Conservation (phyloP, 1,140 invertebrate species). For the Sinella curviseta region DNA sequence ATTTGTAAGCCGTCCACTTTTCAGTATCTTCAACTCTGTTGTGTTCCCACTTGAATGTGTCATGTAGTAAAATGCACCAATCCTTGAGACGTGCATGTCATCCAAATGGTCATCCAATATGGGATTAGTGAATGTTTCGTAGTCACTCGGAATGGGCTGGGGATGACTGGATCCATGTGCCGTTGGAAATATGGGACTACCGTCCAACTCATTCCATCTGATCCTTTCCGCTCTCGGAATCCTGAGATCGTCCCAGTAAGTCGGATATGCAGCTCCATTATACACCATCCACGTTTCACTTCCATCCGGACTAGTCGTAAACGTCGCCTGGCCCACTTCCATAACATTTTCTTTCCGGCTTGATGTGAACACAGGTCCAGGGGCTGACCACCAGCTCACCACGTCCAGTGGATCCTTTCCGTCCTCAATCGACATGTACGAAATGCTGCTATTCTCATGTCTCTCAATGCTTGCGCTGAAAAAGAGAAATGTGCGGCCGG, state of each 20-base stretch:
- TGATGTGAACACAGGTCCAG: conserved; percentile 19
- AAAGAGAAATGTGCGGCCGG: not conserved
- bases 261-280: not conserved
- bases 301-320: not conserved
- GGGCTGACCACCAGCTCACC: not conserved
- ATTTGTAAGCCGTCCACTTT: conserved; percentile 36
- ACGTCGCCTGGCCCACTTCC: not conserved
- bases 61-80: conserved; percentile 21
- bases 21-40: conserved; percentile 29
- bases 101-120: conserved; percentile 35
- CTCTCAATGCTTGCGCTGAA: conserved; percentile 13
- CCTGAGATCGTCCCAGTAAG: conserved; percentile 26
- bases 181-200: conserved; percentile 26
- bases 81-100: conserved; percentile 30
- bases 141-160: not conserved
- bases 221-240: conserved; percentile 30
- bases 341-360: conserved; percentile 14
- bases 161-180: conserved; percentile 28
- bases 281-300: conserved; percentile 23
- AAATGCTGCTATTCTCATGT: conserved; percentile 14
- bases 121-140: conserved; percentile 35
- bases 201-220: conserved; percentile 28
- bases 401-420: conserved; percentile 5
- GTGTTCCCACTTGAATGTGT: conserved; percentile 13
- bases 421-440: conserved; percentile 8